Evolutionary conservation across 2,113 vertebrate genomes (phyloP), one percentile per base, ranked within the genome.

Genomic region (Notarius quadriscutis): DNA sequence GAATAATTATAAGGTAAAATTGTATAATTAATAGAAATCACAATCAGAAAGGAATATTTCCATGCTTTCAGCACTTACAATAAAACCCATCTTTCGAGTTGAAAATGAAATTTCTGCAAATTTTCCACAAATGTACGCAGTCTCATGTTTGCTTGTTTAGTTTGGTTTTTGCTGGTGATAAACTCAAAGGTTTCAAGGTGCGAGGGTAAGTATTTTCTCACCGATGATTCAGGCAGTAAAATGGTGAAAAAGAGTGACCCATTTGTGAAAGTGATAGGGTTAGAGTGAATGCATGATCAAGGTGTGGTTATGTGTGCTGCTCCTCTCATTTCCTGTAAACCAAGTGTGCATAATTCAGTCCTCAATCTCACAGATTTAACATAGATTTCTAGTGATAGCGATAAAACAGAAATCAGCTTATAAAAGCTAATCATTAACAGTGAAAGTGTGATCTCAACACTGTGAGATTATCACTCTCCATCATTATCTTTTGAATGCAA

Each of bases 301-400:
- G 75, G 75, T 78, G 22, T 78, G 50, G 48, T 78, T 78, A 78
- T 22, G 50, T 27, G 74, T 25, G 74, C 74, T 25, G 74, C 48
- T 51, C 20, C 50, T 7, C 25, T 78, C 75, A 53, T n/a, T 78
- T 78, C 50, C 75, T 78, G 75, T 25, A 4, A 50, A 25, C 74
- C 20, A 51, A 48, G 71, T 75, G 20, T 25, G 48, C 3, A 4
- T 48, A 50, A 48, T 75, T 75, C 1, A 12, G 41, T 51, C 20
- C 41, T 41, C 4, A 4, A 41, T 48, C 17, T 74, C 71, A 41
- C 71, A 53, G 50, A 53, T 77, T 77, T 77, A 51, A 77, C 50
- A 18, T 2, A 11, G 7, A 41, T 48, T 20, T 75, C 8, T 50
- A 22, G 41, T 50, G 72, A 4, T 50, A 75, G 18, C 1, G 4